These are phyloP conservation scores for Elysia crispata DNA, from an alignment of 2,888 invertebrate genomes.

Conservation along the genomic window DNA sequence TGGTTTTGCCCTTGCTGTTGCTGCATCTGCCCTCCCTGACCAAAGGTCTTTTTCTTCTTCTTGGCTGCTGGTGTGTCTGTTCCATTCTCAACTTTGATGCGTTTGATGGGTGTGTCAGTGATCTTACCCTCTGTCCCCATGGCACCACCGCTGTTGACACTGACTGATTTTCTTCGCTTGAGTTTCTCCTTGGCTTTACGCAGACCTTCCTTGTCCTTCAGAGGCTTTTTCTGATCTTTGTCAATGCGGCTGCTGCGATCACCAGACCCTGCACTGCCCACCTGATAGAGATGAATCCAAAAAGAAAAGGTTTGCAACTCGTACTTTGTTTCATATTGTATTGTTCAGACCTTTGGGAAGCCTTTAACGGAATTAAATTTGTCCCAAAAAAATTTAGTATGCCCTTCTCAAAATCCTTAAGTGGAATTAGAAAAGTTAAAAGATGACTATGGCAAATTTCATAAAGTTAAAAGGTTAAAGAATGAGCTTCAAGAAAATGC, in stretches of 20 bases:
- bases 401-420: no score
- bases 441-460: no score
- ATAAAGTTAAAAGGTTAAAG: no score
- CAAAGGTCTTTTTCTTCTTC: conserved; percentile 30
- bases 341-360: no score
- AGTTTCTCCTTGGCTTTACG: conserved; percentile 65
- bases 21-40: not conserved
- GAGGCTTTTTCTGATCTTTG: conserved; percentile 45
- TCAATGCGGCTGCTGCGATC: no score
- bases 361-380: no score
- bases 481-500: no score
- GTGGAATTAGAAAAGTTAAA: no score
- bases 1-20: conserved; percentile 25
- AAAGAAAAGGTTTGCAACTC: no score
- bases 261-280: conserved; percentile 21
- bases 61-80: conserved; percentile 56
- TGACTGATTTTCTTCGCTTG: conserved; percentile 59
- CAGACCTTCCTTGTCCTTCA: conserved; percentile 42
- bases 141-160: conserved; percentile 57
- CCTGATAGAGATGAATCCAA: conserved; percentile 52
- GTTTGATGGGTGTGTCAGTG: conserved; percentile 56
- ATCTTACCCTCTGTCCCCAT: conserved; percentile 61
- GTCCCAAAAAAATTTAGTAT: no score
- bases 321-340: no score
- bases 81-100: conserved; percentile 56